These are phyloP conservation scores for Thalassarche chlororhynchos DNA, from an alignment of 2,113 vertebrate genomes.

Conservation along the genomic window DNA sequence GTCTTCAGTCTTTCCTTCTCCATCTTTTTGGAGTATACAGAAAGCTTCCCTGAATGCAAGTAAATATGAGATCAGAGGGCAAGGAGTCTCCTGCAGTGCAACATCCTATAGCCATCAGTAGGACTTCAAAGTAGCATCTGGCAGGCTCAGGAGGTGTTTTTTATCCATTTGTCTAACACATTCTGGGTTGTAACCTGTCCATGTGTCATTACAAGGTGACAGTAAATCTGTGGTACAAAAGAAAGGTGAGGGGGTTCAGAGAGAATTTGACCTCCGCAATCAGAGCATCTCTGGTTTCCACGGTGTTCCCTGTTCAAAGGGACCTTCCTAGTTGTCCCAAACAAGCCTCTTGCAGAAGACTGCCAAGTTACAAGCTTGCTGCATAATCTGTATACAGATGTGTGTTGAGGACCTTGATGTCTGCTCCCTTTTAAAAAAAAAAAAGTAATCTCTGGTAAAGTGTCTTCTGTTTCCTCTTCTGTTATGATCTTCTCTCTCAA, in stretches of 20 bases:
- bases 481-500: fast-evolving
- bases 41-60: not conserved
- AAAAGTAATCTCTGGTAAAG: not conserved
- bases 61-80: not conserved
- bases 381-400: not conserved
- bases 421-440: not conserved
- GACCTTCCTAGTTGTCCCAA: not conserved
- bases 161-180: not conserved
- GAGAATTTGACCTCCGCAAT: not conserved
- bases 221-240: not conserved
- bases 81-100: not conserved
- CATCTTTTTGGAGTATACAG: not conserved
- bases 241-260: not conserved
- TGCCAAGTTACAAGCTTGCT: not conserved
- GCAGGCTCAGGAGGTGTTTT: not conserved
- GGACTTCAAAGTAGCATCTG: not conserved
- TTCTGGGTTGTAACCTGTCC: not conserved
- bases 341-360: not conserved
- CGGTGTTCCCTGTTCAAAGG: not conserved
- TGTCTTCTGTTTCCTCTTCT: not conserved
- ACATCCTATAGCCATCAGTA: not conserved
- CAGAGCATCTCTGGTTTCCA: not conserved
- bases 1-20: not conserved
- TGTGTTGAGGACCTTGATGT: not conserved
- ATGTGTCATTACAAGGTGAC: not conserved